phyloP scores from a whole-genome alignment of 2,797 vertebrate species.

The Ficedula albicollis region DNA sequence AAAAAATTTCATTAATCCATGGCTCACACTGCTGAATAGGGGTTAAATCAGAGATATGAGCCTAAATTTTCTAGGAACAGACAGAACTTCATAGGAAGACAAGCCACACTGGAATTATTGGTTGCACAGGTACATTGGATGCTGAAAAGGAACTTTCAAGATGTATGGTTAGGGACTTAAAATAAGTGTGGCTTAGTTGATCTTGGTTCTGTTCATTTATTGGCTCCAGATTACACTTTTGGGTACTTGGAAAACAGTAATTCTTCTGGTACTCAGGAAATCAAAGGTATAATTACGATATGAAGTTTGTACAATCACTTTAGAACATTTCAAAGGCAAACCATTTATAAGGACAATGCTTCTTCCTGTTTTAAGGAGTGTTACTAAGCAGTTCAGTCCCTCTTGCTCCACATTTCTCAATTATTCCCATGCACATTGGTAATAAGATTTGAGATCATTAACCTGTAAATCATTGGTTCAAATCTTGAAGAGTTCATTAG shows the following conservation, averaged over 20 bases:
- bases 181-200: not conserved
- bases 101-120: not conserved
- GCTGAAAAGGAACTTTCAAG: not conserved
- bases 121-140: not conserved
- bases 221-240: not conserved
- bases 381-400: not conserved
- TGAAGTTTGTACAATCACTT: not conserved
- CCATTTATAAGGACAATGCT: not conserved
- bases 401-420: not conserved
- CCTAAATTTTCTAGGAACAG: not conserved
- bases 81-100: not conserved
- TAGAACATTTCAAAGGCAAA: not conserved
- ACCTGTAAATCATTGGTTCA: conserved; percentile 50
- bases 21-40: not conserved
- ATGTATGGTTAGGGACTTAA: not conserved
- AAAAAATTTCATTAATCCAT: not conserved
- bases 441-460: conserved; percentile 40
- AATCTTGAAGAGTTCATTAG: conserved; percentile 48
- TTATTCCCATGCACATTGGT: conserved; percentile 6
- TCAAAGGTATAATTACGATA: not conserved
- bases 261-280: not conserved
- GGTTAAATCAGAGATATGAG: conserved; percentile 1
- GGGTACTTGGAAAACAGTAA: not conserved
- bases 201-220: not conserved
- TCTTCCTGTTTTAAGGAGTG: not conserved